Base-by-base conservation (phyloP, 2,113 vertebrate species). In the Ammodytes dubius region DNA sequence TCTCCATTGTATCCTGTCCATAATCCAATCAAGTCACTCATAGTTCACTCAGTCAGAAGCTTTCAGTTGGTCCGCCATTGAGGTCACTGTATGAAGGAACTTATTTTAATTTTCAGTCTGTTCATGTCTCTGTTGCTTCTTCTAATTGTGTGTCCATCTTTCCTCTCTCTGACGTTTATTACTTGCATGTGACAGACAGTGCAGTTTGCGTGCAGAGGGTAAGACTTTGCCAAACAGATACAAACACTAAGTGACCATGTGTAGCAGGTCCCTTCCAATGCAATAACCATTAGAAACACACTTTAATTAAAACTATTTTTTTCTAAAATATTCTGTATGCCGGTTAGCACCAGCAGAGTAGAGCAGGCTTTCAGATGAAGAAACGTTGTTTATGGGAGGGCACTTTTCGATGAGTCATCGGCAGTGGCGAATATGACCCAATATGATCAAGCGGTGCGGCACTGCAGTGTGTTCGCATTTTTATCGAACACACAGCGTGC, bases 131-230 rank as follows among this genome's bases (percentile, higher is more conserved):
- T 53, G 53, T 67, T 68, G 40, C 40, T 61, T 60, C 37, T 46
- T 81, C 27, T 56, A 8, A 52, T 53, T 17, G 35, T 63, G 42
- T 64, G 58, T 69, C 40, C n/a, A 11, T 69, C n/a, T 7, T 19
- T 77, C 11, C 60, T 40, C 35, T 73, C 49, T 37, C 67, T 76
- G 63, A 79, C 45, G 13, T 89, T 92, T 85, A 91, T 90, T 86
- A 82, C 84, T 90, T 82, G 80, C 81, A 78, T 89, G 89, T 89
- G 90, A 92, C 84, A 82, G 76, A 74, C 64, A 81, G 68, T 70
- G 66, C 64, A 79, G 86, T 86, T 71, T 85, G 70, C 66, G 59
- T 49, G 63, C 81, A 90, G 79, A 83, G 83, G 74, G 73, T 76
- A 86, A 57, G 65, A 87, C 84, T 88, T 87, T 90, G 65, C n/a